Evolutionary conservation across 2,888 invertebrate genomes (phyloP), one percentile per base, ranked within the genome.

Genomic region (Phyllotreta striolata): DNA sequence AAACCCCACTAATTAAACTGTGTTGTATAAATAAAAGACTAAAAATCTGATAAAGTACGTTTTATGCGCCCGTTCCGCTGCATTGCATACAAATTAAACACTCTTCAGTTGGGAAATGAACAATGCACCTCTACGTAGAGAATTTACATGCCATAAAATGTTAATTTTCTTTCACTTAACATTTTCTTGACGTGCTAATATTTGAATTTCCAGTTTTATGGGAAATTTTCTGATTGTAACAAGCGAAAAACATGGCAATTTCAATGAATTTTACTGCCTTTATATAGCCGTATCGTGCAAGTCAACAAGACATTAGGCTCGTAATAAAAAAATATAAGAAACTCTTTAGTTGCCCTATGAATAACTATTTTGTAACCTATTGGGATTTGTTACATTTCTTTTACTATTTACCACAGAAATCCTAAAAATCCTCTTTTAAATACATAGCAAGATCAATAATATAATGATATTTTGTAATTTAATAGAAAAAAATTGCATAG

Each of bases 151-250:
- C 47, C 47, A 12, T 52, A 52, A 52, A 52, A 38, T 52, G 39
- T 13, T 8, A 6, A 52, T 52, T 52, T 52, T 52, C 52, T 52
- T 52, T 52, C 38, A 52, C 52, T 52, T 52, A 52, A 38, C 13
- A 52, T 52, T 52, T 52, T 7, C 38, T 38, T 52, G 38, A 52
- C 52, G 52, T 52, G 52, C 52, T 52, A 39, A 52, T 52, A 52
- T 52, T 52, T 52, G 52, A 8, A 52, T 52, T 52, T 52, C 13
- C 3, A 38, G 13, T 52, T 52, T 49, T 52, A 52, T 52, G 52
- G 9, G 38, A 38, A 37, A 12, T 37, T 51, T 51, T 8, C 37
- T 51, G 51, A 52, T 52, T 12, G 13, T 13, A 10, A 14, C 9
- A 10, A 52, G 38, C 24, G 52, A 52, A 52, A 51, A 52, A 38